Percentiles rank a stretch among this genome's conserved stretches.
Evolutionary conservation across 2,113 vertebrate genomes (phyloP).

Genomic region (Cavia porcellus): DNA sequence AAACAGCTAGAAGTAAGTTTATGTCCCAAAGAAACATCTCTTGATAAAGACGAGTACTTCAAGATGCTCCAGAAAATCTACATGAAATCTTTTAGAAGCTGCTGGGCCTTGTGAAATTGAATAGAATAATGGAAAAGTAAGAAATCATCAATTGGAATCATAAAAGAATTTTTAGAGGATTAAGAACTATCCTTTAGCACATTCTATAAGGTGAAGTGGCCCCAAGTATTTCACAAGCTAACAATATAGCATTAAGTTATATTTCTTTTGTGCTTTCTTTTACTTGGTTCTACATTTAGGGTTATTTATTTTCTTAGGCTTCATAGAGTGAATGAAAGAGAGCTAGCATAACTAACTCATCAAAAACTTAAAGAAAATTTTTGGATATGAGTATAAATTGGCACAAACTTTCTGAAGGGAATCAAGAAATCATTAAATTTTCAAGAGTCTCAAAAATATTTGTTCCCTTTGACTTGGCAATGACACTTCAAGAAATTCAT

Average conservation of each 20-base stretch:
- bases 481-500: constrained; percentile 45
- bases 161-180: neutral
- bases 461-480: constrained; percentile 52
- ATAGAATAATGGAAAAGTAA: constrained; percentile 8
- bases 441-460: constrained; percentile 35
- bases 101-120: constrained; percentile 37
- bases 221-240: neutral
- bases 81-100: constrained; percentile 36
- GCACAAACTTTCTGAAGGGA: constrained; percentile 41
- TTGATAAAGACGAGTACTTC: constrained; percentile 32
- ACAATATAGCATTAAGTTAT: neutral
- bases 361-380: constrained; percentile 39
- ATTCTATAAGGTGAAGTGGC: neutral
- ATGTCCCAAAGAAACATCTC: constrained; percentile 1
- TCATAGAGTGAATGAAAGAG: constrained; percentile 4
- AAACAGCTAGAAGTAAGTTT: neutral
- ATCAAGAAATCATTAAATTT: constrained; percentile 27
- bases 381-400: constrained; percentile 18
- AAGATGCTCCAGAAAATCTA: constrained; percentile 37
- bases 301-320: constrained; percentile 10
- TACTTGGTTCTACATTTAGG: constrained; percentile 5
- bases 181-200: neutral
- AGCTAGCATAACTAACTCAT: constrained; percentile 45
- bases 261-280: constrained; percentile 59
- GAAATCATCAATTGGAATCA: neutral